Base-by-base conservation (phyloP, 2,797 vertebrate genomes). In the Acipenser transmontanus region DNA sequence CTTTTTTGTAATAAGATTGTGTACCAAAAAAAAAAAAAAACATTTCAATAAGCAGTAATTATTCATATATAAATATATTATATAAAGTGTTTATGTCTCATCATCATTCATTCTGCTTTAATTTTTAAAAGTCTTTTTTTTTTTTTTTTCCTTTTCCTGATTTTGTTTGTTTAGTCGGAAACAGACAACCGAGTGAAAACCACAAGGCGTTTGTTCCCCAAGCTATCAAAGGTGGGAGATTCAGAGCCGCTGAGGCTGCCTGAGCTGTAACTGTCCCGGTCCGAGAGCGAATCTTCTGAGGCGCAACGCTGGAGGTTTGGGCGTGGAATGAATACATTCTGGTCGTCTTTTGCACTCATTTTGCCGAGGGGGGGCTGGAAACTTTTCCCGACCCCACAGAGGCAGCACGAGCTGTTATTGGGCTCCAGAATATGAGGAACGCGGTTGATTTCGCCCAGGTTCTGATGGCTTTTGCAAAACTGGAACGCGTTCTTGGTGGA, bases 131-230 rank as follows among this genome's bases (percentile, higher is more conserved):
- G 50, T 68, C 61, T 51, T 49, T 5, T n/a, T n/a, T 64, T n/a
- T 9, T 56, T 47, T 54, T 47, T 63, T 50, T 48, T 48, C 6
- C 52, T 49, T n/a, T 66, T 7, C 4, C 8, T 8, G 51, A 12
- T 49, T 7, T 50, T 57, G 56, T 50, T n/a, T 8, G 34, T 50
- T 84, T 81, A 93, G 70, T 93, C 92, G 0, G 92, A 94, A 69
- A 94, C 83, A 6, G 92, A 94, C 70, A 94, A 84, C 2, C 91
- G 86, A 50, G 91, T 87, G 17, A 94, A 94, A 59, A 94, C 92
- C 7, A 77, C 90, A 66, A 94, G 88, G 65, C 91, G 85, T 77
- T 87, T 85, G 78, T 65, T 76, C 70, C 79, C 75, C 0, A 80
- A 75, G 0, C 71, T 77, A 14, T 94, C 91, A 1, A 93, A 92